phyloP scores from a whole-genome alignment of 1,140 invertebrate species.

The Cydia fagiglandana region DNA sequence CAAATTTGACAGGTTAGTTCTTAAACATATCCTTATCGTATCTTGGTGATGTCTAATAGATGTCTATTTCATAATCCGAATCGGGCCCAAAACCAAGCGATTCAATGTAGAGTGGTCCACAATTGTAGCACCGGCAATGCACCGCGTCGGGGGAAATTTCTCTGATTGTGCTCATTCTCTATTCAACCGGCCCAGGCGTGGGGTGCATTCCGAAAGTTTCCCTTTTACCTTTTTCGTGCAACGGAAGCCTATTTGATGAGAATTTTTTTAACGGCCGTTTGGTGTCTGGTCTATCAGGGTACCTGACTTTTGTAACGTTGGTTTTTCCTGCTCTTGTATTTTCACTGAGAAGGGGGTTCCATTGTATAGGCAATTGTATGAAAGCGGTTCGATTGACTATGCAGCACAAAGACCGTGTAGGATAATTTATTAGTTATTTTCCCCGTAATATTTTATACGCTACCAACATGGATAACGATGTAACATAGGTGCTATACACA shows the following conservation, averaged over 20 bases:
- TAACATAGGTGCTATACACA: no score
- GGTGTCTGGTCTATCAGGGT: background rate
- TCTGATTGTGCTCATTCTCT: conserved; percentile 66
- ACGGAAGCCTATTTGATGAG: conserved; percentile 8
- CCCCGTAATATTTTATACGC: no score
- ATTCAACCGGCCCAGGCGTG: conserved; percentile 48
- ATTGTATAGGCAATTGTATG: background rate
- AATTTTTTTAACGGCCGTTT: conserved; percentile 38
- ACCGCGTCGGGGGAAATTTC: conserved; percentile 61
- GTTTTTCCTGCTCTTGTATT: background rate
- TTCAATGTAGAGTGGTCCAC: conserved; percentile 8
- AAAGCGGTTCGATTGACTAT: background rate
- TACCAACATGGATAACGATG: no score
- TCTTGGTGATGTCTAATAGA: no score
- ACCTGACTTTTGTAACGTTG: background rate
- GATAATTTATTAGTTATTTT: background rate
- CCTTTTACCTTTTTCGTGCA: conserved; percentile 21
- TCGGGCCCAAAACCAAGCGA: background rate
- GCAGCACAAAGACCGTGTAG: background rate
- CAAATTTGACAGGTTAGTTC: no score
- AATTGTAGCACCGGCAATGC: conserved; percentile 34
- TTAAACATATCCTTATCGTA: no score
- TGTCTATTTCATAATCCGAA: no score
- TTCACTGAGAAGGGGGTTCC: background rate
- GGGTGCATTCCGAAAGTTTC: conserved; percentile 51